Base-by-base conservation (phyloP, 2,797 vertebrate species). In the Sylvia borin region DNA sequence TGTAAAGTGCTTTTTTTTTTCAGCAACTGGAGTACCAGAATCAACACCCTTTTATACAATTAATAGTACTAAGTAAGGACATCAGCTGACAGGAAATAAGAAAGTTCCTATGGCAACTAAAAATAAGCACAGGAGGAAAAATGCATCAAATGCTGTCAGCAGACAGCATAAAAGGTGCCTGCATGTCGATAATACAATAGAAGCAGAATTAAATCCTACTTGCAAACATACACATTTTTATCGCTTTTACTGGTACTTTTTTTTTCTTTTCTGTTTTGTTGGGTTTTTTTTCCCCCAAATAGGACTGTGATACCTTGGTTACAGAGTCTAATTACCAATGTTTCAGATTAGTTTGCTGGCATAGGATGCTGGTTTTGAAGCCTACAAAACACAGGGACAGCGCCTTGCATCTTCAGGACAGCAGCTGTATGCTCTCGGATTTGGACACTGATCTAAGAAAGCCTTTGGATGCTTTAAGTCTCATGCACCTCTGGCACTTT, bases 91-190 rank as follows among this genome's bases (percentile, higher is more conserved):
- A 87, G 95, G 96, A 96, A 96, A 93, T 93, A 94, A 90, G 85
- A 84, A 97, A 97, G 96, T 97, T 97, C 95, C 95, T 96, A 97
- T 97, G 95, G 96, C 95, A 97, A 97, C 96, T 96, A 92, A 96
- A 97, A 96, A 95, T 95, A 96, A 94, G 91, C 92, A 92, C 61
- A 62, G 88, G 77, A 85, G 95, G 88, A 88, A 96, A 88, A 97
- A 90, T 6, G 11, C 92, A 85, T 94, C 83, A 85, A 85, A 68
- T 54, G 43, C 83, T 95, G 88, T 85, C 94, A 89, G 79, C 53
- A 89, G 88, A 79, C 83, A 90, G 43, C 60, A 73, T 74, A 61
- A 96, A 94, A 95, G 43, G 74, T 3, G 2, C 22, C 86, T 74
- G 13, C 51, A 21, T 87, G 71, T 71, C 5, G 40, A 77, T 74